Evolutionary conservation across 2,888 invertebrate genomes (phyloP), one percentile per base, ranked within the genome.

Genomic region (Fabriciana adippe): DNA sequence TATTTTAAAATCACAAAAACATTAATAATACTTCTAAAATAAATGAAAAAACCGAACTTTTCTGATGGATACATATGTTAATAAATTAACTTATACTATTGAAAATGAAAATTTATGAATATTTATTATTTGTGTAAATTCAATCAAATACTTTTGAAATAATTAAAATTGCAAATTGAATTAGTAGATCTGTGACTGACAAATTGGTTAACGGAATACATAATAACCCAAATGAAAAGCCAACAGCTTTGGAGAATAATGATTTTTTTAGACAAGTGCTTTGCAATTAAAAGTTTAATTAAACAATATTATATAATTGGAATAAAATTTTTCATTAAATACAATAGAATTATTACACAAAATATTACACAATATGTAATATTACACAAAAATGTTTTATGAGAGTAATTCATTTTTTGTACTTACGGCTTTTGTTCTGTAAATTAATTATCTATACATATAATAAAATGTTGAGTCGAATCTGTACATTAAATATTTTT

Each of bases 161-260:
- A 55, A 63, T 63, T 63, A 21, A 47, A 63, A 63, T 54, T 47
- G n/a, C 54, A 63, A 63, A 63, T 54, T 63, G 47, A 63, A 26
- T 63, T 53, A 47, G 45, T 2, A 54, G 11, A 41, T 41, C n/a
- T 55, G 47, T 54, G 63, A 63, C 47, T 63, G 54, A 63, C 63
- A 14, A 54, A 63, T 47, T 63, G 26, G 50, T 45, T 53, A 63
- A 21, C 63, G 54, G 63, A 47, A 63, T 63, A 54, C 35, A 53
- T 55, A 63, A 63, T 54, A 54, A 63, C 5, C 21, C 16, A 45
- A 54, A 54, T 51, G 50, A 41, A 41, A 61, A 50, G 21, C 53
- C 3, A 18, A 5, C 31, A 59, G 16, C 31, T 15, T 41, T 61
- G 35, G 51, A 41, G 61, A 59, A 50, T 13, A 61, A 51, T 51